Evolutionary conservation across 2,888 invertebrate species (phyloP), one percentile per base, ranked within the genome.

Genomic region (Acanthopleura granulata): DNA sequence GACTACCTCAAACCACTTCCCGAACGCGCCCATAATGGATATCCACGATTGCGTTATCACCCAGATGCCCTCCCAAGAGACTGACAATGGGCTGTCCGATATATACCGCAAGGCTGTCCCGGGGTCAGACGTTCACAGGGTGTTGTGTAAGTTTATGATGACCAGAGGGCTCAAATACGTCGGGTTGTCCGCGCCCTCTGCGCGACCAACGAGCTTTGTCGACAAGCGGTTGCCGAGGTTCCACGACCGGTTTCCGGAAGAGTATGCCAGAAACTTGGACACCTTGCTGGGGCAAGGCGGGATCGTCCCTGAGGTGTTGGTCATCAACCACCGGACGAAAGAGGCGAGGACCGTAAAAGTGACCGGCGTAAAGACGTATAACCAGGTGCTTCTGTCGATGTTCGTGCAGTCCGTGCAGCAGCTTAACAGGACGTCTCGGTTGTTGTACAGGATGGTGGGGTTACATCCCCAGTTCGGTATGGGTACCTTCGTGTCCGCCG

Each of bases 321-420:
- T 51, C 51, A 51, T 51, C 14, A 51, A 51, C 51, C 51, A 51
- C 51, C 51, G 51, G 51, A 51, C 14, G 51, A 51, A 51, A 51
- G 51, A 51, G 18, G 51, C 51, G 51, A 51, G 51, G 51, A 18
- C 51, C 14, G 51, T 51, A 18, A 18, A 51, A 18, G 51, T 51
- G 51, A 51, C 51, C 51, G 51, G 18, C 51, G 14, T 15, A 18
- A 51, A 51, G 14, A 51, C 51, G 14, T 51, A 51, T 18, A 51
- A 51, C 51, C 51, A 18, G 18, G 51, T 51, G 18, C 51, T 51
- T 18, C 18, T 51, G 51, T 51, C 51, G 51, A 51, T 51, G 51
- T 51, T 51, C 51, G 51, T 51, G 51, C 51, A 51, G 51, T 51
- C 51, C 51, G 51, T 51, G 51, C 51, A 51, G 51, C 51, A 51